Evolutionary conservation across 2,888 invertebrate species (phyloP).

Genomic region (Plemyria rubiginata): DNA sequence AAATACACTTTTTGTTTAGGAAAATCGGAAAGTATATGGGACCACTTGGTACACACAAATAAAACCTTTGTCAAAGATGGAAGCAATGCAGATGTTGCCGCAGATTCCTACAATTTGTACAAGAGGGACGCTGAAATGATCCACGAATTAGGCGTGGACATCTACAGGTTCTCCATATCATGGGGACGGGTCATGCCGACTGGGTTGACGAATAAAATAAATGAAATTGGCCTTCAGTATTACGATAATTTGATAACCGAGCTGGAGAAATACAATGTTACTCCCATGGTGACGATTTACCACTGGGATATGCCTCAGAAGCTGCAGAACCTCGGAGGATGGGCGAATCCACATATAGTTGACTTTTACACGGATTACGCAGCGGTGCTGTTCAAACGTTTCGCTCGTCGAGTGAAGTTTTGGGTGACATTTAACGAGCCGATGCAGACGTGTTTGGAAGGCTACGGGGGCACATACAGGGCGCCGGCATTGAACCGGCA

Average conservation of each 20-base stretch:
- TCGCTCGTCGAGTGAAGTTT: conserved; percentile 86
- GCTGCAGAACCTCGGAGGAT: conserved; percentile 88
- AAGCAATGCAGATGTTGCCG: conserved; percentile 87
- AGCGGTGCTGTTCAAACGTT: conserved; percentile 84
- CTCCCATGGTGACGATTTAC: conserved; percentile 89
- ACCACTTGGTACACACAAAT: conserved; percentile 79
- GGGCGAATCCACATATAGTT: conserved; percentile 87
- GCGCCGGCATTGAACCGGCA: conserved; percentile 85
- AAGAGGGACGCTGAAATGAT: conserved; percentile 87
- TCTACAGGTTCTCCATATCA: conserved; percentile 90
- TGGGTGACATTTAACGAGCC: conserved; percentile 94
- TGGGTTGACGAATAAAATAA: conserved; percentile 87
- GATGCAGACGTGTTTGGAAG: conserved; percentile 81
- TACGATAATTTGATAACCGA: conserved; percentile 91
- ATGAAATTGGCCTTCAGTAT: conserved; percentile 89
- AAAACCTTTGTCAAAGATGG: conserved; percentile 81
- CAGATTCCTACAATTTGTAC: conserved; percentile 88
- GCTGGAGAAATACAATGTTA: conserved; percentile 87
- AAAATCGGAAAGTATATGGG: conserved; percentile 88
- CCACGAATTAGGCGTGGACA: conserved; percentile 85
- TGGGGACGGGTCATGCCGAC: conserved; percentile 91
- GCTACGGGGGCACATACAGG: conserved; percentile 85
- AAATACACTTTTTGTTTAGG: conserved; percentile 66
- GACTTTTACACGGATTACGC: conserved; percentile 88
- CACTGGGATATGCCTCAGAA: conserved; percentile 89